Evolutionary conservation across 37 sponge, comb jelly and placozoan species (phyloP).

Genomic region (Geodia barretti): DNA sequence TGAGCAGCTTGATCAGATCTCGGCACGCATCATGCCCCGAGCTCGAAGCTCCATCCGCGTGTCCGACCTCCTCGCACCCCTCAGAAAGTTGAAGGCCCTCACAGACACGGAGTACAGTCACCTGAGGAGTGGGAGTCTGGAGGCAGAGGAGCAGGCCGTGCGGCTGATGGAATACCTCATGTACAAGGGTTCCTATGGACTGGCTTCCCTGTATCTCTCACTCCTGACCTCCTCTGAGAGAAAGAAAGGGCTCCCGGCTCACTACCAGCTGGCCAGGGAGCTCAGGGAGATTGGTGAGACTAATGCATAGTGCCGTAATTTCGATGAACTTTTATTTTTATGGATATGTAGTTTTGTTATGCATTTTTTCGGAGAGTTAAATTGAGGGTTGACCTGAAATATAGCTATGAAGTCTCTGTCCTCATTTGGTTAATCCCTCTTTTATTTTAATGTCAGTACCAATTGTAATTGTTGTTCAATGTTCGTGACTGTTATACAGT

Average conservation of each 20-base stretch:
- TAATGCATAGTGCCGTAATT: too few relatives aligned
- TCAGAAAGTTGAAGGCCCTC: not conserved
- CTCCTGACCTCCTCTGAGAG: conserved; percentile 22
- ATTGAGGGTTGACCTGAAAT: not conserved
- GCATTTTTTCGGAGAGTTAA: too few relatives aligned
- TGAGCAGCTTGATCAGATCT: not conserved
- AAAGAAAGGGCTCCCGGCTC: conserved; percentile 22
- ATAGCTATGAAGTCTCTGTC: not conserved
- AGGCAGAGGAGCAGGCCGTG: not conserved
- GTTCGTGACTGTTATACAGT: not conserved
- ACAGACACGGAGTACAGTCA: conserved; percentile 2
- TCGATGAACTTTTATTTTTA: too few relatives aligned
- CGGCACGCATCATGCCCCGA: not conserved
- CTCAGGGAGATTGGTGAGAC: conserved; percentile 18
- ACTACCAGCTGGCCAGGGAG: conserved; percentile 39
- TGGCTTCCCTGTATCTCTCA: conserved; percentile 7
- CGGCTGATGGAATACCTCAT: conserved; percentile 21
- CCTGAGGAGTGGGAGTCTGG: not conserved
- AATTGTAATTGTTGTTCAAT: too few relatives aligned
- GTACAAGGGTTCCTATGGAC: conserved; percentile 11
- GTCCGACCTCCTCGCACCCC: conserved; percentile 1
- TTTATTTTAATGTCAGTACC: too few relatives aligned
- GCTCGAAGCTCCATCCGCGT: not conserved
- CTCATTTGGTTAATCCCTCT: not conserved
- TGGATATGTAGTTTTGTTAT: too few relatives aligned